phyloP scores from a whole-genome alignment of 2,113 vertebrate genomes.

The Coreoperca whiteheadi region DNA sequence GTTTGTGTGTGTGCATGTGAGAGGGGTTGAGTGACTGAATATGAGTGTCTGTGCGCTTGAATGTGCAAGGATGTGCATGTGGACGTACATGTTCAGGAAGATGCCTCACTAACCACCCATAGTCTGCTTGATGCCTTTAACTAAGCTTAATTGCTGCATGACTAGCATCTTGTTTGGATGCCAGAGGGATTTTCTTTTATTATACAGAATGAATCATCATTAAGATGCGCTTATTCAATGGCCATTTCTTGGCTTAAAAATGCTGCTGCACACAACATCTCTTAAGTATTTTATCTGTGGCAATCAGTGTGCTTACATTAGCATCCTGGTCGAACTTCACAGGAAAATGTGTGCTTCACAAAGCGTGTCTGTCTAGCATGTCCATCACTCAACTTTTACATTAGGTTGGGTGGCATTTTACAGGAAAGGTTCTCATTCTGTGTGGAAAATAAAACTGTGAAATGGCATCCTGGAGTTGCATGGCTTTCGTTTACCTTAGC shows the following conservation, averaged over 20 bases:
- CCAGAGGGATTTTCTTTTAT: constrained; percentile 79
- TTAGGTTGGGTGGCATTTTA: constrained; percentile 50
- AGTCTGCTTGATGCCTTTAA: constrained; percentile 79
- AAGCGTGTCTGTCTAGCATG: constrained; percentile 18
- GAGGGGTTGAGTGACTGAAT: constrained; percentile 34
- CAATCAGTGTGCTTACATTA: constrained; percentile 52
- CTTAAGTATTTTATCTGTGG: constrained; percentile 54
- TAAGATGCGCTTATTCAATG: constrained; percentile 76
- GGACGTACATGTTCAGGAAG: constrained; percentile 33
- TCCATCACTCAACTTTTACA: constrained; percentile 40
- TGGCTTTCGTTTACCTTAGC: constrained; percentile 61
- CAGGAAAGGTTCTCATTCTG: constrained; percentile 30
- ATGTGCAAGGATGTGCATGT: constrained; percentile 6
- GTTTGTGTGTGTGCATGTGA: not conserved
- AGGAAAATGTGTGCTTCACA: constrained; percentile 14
- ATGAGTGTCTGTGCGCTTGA: constrained; percentile 22
- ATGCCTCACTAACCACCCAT: constrained; percentile 50
- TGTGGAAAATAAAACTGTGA: constrained; percentile 47
- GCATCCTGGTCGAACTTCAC: constrained; percentile 21
- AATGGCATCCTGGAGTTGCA: constrained; percentile 51
- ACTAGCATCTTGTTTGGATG: constrained; percentile 80
- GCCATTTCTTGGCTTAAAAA: constrained; percentile 64
- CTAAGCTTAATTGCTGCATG: constrained; percentile 83
- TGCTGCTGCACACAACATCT: constrained; percentile 26
- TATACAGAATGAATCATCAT: constrained; percentile 81